Conservation (phyloP, 1,140 invertebrate species). For the Aradophagus sp. region DNA sequence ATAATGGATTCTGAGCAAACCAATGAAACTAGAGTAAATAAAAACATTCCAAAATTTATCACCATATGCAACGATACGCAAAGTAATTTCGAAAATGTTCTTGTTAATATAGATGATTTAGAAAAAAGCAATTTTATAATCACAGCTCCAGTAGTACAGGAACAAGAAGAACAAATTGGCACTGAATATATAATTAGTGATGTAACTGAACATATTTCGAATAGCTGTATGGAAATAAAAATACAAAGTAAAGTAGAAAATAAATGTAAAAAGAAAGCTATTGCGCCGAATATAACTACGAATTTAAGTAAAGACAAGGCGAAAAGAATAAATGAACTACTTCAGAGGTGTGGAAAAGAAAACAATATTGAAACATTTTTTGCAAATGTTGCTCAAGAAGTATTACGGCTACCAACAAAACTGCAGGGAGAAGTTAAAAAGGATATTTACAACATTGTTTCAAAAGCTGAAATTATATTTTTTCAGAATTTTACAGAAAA, state of each 20-base stretch:
- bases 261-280: conserved; percentile 9
- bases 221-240: neutral
- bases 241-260: conserved; percentile 1
- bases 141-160: conserved; percentile 7
- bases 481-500: too few species aligned
- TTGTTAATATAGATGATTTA: conserved; percentile 20
- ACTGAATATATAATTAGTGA: conserved; percentile 4
- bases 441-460: conserved; percentile 61
- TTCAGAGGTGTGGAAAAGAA: conserved; percentile 38
- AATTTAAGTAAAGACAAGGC: conserved; percentile 14
- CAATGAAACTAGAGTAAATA: conserved; percentile 30
- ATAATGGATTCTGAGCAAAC: conserved; percentile 14
- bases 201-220: neutral
- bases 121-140: conserved; percentile 34
- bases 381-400: conserved; percentile 58
- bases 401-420: conserved; percentile 50
- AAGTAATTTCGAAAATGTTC: conserved; percentile 21
- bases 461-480: conserved; percentile 58
- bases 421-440: conserved; percentile 59
- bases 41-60: conserved; percentile 43
- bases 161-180: conserved; percentile 9
- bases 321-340: conserved; percentile 30
- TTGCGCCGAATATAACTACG: neutral
- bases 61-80: conserved; percentile 30
- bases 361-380: conserved; percentile 60